Conservation (phyloP, 2,797 vertebrate genomes). For the Tenualosa ilisha region DNA sequence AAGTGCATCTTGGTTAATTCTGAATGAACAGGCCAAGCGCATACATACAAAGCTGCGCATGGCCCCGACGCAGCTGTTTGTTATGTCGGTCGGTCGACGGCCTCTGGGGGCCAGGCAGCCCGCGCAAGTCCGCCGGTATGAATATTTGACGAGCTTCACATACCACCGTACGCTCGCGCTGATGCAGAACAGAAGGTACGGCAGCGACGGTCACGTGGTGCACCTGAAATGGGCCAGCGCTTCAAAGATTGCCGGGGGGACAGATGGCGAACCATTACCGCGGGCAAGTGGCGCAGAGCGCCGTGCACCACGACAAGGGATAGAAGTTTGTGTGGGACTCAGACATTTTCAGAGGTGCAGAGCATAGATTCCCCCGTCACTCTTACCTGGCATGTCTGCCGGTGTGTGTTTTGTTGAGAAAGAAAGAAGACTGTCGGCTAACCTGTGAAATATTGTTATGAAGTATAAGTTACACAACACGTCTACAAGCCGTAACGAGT, state of each 20-base stretch:
- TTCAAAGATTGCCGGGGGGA: not conserved
- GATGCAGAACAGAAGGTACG: not conserved
- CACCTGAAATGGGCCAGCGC: not conserved
- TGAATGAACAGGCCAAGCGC: not conserved
- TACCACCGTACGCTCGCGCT: not conserved
- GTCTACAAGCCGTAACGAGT: too few relatives aligned
- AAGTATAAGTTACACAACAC: too few relatives aligned
- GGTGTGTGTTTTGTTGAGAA: not conserved
- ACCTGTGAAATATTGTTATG: too few relatives aligned
- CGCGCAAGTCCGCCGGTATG: not conserved
- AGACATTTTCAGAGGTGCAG: not conserved
- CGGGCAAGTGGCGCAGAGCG: not conserved
- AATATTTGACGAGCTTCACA: slow-evolving; percentile 11
- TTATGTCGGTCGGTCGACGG: not conserved
- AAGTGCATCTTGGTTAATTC: not conserved
- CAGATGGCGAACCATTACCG: not conserved
- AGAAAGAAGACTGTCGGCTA: too few relatives aligned
- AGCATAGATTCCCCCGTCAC: not conserved
- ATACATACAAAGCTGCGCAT: not conserved
- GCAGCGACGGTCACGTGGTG: not conserved
- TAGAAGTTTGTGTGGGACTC: not conserved
- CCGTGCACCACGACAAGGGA: not conserved
- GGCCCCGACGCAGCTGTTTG: not conserved
- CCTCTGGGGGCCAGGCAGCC: not conserved
- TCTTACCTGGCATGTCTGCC: not conserved